Percentiles rank a stretch among this genome's conserved stretches.
These are phyloP conservation scores for Carettochelys insculpta DNA, from an alignment of 2,113 vertebrate species.

Conservation along the genomic window DNA sequence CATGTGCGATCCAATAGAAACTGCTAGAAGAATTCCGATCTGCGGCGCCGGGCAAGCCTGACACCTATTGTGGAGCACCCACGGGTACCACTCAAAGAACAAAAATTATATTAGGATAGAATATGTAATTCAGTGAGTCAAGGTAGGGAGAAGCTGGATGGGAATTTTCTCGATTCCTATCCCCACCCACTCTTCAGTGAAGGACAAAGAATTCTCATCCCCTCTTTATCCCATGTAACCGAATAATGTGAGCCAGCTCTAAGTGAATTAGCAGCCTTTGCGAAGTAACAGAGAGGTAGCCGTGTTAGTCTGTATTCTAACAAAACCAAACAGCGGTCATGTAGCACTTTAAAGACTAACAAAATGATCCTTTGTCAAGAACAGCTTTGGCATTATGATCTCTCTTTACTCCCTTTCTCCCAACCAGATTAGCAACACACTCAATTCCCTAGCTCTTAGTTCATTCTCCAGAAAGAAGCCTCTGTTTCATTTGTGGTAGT, in stretches of 20 bases:
- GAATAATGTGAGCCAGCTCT: background rate
- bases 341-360: too few relatives aligned
- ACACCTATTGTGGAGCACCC: too few relatives aligned
- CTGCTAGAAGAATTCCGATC: too few relatives aligned
- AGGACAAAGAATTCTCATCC: background rate
- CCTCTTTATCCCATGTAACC: background rate
- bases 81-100: too few relatives aligned
- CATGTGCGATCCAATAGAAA: too few relatives aligned
- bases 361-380: too few relatives aligned
- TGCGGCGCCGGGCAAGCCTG: too few relatives aligned
- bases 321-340: too few relatives aligned
- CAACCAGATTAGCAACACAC: background rate
- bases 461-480: background rate
- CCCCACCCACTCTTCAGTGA: background rate
- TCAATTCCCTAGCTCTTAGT: background rate
- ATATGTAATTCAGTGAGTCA: slow-evolving; percentile 1
- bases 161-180: background rate
- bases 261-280: background rate
- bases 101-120: slow-evolving; percentile 6
- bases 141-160: background rate
- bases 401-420: background rate
- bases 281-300: too few relatives aligned
- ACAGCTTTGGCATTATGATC: background rate
- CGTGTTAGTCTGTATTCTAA: too few relatives aligned
- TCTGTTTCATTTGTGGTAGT: background rate